Evolutionary conservation across 2,888 invertebrate species (phyloP).

Genomic region (Cryptophagus acutangulus): DNA sequence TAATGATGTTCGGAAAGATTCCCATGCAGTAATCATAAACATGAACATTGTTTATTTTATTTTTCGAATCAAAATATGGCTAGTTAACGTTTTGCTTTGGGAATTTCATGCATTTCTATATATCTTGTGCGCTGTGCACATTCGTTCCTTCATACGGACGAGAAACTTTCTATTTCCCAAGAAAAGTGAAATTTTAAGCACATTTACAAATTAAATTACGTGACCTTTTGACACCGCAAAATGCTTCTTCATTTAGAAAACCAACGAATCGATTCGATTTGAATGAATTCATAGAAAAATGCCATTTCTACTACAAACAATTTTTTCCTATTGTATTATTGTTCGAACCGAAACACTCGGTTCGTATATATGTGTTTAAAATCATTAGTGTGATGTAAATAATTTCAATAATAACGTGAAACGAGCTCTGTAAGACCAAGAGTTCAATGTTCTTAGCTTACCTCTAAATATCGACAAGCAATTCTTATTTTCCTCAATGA

Average conservation of each 20-base stretch:
- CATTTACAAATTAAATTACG: no score
- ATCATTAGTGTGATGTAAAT: constrained; percentile 16
- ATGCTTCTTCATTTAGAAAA: no score
- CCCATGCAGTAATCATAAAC: not conserved
- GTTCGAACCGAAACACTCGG: constrained; percentile 1
- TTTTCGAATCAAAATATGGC: constrained; percentile 3
- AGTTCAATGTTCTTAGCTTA: constrained; percentile 26
- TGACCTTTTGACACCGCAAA: no score
- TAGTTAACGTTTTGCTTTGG: constrained; percentile 1
- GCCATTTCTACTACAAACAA: no score
- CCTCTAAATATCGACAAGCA: constrained; percentile 24
- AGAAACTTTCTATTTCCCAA: constrained; percentile 35
- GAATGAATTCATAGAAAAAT: no score
- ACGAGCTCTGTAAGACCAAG: constrained; percentile 11
- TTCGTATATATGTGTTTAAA: constrained; percentile 10
- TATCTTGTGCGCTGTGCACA: not conserved
- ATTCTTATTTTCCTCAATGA: constrained; percentile 21
- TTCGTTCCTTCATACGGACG: no score
- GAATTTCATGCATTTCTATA: not conserved
- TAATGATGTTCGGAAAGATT: no score
- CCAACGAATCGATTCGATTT: no score
- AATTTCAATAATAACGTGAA: constrained; percentile 15
- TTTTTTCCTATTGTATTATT: not conserved
- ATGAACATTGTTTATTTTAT: not conserved
- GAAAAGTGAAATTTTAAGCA: constrained; percentile 34